A percentile compares a stretch with the other conserved stretches of the same genome.
Evolutionary conservation across 1,140 invertebrate species (phyloP).

Genomic region (Panagrolaimus sp.): DNA sequence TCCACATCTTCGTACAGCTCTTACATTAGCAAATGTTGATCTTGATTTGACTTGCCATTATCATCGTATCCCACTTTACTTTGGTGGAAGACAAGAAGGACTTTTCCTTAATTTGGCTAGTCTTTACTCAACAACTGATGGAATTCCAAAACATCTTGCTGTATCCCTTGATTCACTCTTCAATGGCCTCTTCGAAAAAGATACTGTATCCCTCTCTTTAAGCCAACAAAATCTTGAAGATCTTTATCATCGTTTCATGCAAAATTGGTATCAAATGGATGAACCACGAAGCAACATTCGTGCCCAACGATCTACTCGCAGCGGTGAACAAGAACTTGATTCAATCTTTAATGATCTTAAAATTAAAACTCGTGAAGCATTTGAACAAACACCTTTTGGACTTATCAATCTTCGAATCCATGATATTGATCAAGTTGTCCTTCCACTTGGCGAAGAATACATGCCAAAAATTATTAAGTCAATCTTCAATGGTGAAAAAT

Average conservation of each 20-base stretch:
- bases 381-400: conserved; percentile 27
- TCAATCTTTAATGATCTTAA: conserved; percentile 25
- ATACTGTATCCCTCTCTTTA: conserved; percentile 24
- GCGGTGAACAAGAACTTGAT: conserved; percentile 25
- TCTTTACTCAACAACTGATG: conserved; percentile 25
- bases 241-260: conserved; percentile 24
- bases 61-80: conserved; percentile 34
- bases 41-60: too few species aligned
- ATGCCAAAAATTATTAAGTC: background rate
- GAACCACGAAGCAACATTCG: too few species aligned
- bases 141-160: conserved; percentile 31
- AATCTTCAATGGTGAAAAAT: conserved; percentile 16
- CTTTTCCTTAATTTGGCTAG: conserved; percentile 32
- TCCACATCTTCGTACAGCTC: conserved; percentile 28
- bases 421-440: conserved; percentile 23
- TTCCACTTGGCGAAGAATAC: conserved; percentile 14
- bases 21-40: conserved; percentile 28
- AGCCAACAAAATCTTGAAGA: conserved; percentile 36
- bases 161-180: conserved; percentile 24
- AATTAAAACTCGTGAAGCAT: conserved; percentile 33
- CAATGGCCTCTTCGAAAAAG: conserved; percentile 29
- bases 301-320: background rate
- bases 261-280: background rate
- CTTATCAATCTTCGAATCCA: conserved; percentile 35
- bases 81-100: conserved; percentile 27